These are phyloP conservation scores for Eulacestoma nigropectus DNA, from an alignment of 2,113 vertebrate species.

Conservation along the genomic window DNA sequence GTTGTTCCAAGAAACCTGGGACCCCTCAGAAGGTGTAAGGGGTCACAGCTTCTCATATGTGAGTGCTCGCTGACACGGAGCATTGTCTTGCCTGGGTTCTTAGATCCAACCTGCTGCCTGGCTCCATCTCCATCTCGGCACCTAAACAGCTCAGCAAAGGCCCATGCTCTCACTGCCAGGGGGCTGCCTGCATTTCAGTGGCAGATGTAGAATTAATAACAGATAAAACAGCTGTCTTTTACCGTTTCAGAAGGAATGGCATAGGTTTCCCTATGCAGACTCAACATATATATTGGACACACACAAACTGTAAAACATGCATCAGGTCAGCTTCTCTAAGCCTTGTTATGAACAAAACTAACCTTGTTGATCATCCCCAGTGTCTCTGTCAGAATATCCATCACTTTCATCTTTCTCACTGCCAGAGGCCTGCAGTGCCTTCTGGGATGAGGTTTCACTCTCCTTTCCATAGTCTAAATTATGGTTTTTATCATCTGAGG, in stretches of 20 bases:
- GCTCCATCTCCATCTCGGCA: not conserved
- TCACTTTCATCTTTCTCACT: slow-evolving; percentile 24
- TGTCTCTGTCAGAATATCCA: slow-evolving; percentile 60
- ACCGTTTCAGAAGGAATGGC: not conserved
- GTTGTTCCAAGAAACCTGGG: not conserved
- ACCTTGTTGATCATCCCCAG: slow-evolving; percentile 70
- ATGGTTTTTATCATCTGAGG: slow-evolving; percentile 50
- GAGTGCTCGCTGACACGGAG: not conserved
- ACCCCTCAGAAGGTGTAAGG: not conserved
- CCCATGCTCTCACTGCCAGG: not conserved
- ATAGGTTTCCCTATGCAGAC: not conserved
- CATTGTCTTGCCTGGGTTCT: too few relatives aligned
- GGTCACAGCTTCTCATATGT: not conserved
- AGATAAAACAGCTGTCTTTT: not conserved
- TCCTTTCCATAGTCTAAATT: slow-evolving; percentile 19
- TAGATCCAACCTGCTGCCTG: not conserved
- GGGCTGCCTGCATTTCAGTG: not conserved
- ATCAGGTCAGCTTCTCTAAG: not conserved
- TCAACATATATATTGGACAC: not conserved
- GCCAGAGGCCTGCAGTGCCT: slow-evolving; percentile 14
- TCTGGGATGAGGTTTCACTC: not conserved
- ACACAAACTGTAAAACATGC: not conserved
- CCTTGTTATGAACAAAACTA: not conserved
- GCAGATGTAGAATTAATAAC: too few relatives aligned
- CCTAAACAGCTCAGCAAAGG: not conserved